A percentile compares a stretch with the other conserved stretches of the same genome.
Evolutionary conservation across 1,140 invertebrate genomes (phyloP).

Genomic region (Hermetia illucens): DNA sequence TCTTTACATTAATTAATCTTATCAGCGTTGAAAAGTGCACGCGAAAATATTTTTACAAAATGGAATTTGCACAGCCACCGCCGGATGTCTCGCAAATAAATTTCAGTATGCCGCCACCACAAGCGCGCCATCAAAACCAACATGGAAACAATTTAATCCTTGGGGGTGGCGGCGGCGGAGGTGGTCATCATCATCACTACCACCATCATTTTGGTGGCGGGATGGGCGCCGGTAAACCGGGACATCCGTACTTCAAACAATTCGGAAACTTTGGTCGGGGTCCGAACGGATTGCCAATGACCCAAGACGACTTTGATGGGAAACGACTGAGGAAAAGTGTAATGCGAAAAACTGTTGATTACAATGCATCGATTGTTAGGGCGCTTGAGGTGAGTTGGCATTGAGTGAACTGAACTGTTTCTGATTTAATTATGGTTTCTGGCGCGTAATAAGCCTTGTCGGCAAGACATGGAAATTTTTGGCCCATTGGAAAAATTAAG

Average conservation of each 20-base stretch:
- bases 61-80: slow-evolving; percentile 25
- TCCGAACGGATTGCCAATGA: slow-evolving; percentile 38
- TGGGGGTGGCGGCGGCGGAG: not conserved
- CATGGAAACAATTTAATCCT: slow-evolving; percentile 6
- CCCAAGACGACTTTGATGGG: slow-evolving; percentile 83
- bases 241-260: slow-evolving; percentile 18
- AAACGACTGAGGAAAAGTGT: slow-evolving; percentile 91
- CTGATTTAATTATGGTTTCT: no score
- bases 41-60: no score
- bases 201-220: slow-evolving; percentile 2
- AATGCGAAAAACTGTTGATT: slow-evolving; percentile 96
- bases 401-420: no score
- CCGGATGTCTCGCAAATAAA: slow-evolving; percentile 12
- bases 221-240: not conserved
- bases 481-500: no score
- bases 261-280: slow-evolving; percentile 22
- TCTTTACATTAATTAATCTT: no score
- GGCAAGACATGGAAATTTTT: no score
- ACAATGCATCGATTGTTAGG: slow-evolving; percentile 91
- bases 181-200: not conserved
- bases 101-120: slow-evolving; percentile 1
- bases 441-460: no score
- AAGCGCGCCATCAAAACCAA: slow-evolving; percentile 11
- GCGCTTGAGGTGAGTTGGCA: slow-evolving; percentile 83
- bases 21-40: no score